Base-by-base conservation (phyloP, 2,797 vertebrate species). In the Lutjanus argentimaculatus region DNA sequence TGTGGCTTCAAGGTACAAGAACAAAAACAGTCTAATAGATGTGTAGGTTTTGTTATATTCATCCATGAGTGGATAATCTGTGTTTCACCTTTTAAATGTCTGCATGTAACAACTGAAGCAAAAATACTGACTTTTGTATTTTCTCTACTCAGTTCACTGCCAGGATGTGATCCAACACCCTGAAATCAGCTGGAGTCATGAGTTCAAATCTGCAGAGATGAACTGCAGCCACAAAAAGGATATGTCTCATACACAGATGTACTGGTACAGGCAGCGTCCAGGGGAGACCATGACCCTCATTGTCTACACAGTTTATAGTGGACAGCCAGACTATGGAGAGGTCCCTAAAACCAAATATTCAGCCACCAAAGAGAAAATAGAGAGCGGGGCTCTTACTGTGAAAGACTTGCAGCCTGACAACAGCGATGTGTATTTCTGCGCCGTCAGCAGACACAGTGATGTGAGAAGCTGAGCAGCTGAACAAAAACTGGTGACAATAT, bases 241-340 rank as follows among this genome's bases (percentile, higher is more conserved):
- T 13, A 3, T 3, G 2, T 0, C 1, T 40, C n/a, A 90, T 21
- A 67, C 0, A 21, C 77, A 85, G 67, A 86, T 89, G 82, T 77
- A 87, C 81, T 90, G 85, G 90, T 91, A 64, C 5, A 74, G 59
- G 22, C 86, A 89, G 66, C 77, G 64, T 42, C 79, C 83, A 6
- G 85, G 86, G 5, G 72, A 84, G 65, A 62, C 49, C 64, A 86
- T 82, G 82, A 79, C 30, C 45, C 79, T 80, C 2, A n/a, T 80
- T 0, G 84, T 85, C 16, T 83, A 51, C 80, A 85, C 78, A 21
- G 22, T 0, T 9, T 69, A 13, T 21, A 22, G 10, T 15, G 56
- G 19, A 15, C 0, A 66, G 2, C 12, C 55, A 0, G 83, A 89
- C 45, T 82, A 84, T 0, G 52, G 42, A 0, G 19, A 0, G 0